phyloP scores from a whole-genome alignment of 2,113 vertebrate genomes.

The Corythornis vintsioides region DNA sequence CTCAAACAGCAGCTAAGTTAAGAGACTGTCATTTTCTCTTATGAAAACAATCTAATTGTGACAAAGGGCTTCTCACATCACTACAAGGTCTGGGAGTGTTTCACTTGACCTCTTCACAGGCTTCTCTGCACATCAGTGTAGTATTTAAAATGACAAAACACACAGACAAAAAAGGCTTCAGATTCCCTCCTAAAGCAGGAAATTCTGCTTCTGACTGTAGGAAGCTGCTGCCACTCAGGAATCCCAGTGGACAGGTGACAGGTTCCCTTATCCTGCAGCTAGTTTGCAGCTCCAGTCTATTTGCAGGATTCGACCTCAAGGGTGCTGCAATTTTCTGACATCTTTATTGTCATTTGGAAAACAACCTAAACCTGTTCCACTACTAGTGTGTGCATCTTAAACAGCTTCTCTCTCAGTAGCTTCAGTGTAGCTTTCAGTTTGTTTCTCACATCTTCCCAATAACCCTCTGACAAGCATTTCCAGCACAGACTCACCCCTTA shows the following conservation, averaged over 20 bases:
- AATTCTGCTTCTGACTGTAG: neutral
- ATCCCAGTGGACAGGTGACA: conserved; percentile 37
- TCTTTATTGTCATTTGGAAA: neutral
- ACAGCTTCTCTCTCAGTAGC: neutral
- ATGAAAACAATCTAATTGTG: neutral
- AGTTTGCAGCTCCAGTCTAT: conserved; percentile 55
- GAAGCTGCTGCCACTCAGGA: conserved; percentile 56
- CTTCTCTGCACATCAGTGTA: neutral
- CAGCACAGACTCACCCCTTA: neutral
- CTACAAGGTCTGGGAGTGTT: neutral
- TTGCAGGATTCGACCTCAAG: conserved; percentile 59
- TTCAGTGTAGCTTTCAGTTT: neutral
- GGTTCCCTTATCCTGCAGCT: conserved; percentile 53
- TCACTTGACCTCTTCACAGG: neutral
- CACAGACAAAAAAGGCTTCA: neutral
- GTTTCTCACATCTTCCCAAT: neutral
- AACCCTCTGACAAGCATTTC: neutral
- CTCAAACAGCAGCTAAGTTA: neutral
- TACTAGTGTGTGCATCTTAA: neutral
- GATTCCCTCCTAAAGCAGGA: neutral
- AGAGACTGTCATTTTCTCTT: neutral
- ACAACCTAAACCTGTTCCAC: neutral
- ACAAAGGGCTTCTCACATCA: neutral
- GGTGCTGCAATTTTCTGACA: neutral
- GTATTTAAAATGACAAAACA: neutral